Base-by-base conservation (phyloP, 2,797 vertebrate genomes). In the Kryptolebias ocellatus region DNA sequence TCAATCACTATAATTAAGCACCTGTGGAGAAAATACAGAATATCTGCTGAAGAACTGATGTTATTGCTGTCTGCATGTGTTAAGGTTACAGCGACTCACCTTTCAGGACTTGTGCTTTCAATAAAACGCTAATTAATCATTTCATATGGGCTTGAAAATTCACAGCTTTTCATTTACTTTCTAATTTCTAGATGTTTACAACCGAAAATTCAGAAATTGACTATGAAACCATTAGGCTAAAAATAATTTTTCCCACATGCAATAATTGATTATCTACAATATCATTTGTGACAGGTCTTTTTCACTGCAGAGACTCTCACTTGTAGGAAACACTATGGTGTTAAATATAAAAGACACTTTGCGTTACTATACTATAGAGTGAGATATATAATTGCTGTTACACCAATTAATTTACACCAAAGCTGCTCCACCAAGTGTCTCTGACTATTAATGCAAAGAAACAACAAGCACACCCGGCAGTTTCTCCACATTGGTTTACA, bases 71-170 rank as follows among this genome's bases (percentile, higher is more conserved):
- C 42, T 64, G 45, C 7, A 17, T 55, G 34, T 27, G 12, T 53
- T 31, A 37, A 28, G 52, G 57, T 60, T 67, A 47, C 64, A 57
- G 55, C 12, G 44, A 20, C 37, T 58, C 49, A 59, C 63, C 50
- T 70, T 57, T 63, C 20, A 64, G 51, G 37, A 42, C 17, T 14
- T 10, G 34, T 5, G 17, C 46, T 27, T 57, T 55, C 67, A 74
- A 54, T 68, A 63, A 78, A 72, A 51, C 4, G 31, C 60, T 56
- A 64, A 63, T 77, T 69, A 46, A 63, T 18, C 45, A 15, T 28
- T 44, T 44, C 44, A 31, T 24, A 56, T 16, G 55, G 50, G 37
- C 1, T 27, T 5, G 29, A 60, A 17, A 47, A 37, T 28, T 59
- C 17, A 9, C 37, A 42, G 16, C 4, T 39, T 52, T 31, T 11